phyloP scores from a whole-genome alignment of 2,888 invertebrate genomes.

The Cryptus armator region DNA sequence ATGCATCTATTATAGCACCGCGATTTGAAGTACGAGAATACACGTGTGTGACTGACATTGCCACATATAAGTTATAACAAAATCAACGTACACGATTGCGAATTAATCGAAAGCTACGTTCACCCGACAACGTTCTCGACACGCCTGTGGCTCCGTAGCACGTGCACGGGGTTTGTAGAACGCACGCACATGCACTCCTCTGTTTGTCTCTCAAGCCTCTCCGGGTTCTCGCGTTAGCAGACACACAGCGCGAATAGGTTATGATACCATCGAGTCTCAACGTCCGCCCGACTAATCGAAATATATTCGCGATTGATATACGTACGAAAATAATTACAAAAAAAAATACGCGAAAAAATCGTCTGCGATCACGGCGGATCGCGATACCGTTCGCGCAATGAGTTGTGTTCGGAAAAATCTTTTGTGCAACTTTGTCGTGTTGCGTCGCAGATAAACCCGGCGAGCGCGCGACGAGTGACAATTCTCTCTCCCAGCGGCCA shows the following conservation, averaged over 20 bases:
- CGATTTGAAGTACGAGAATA: neutral
- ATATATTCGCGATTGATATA: neutral
- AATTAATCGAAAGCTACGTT: neutral
- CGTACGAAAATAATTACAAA: neutral
- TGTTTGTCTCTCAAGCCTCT: conserved; percentile 13
- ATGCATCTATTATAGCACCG: neutral
- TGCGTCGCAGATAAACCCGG: conserved; percentile 11
- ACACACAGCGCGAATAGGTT: conserved; percentile 5
- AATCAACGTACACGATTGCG: neutral
- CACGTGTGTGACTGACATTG: neutral
- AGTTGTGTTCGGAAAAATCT: neutral
- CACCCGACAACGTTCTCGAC: neutral
- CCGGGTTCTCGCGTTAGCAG: neutral
- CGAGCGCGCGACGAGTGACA: conserved; percentile 54
- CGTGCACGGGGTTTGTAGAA: conserved; percentile 27
- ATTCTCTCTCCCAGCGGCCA: conserved; percentile 64
- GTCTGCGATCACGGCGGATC: neutral
- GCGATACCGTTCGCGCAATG: neutral
- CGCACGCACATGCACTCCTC: conserved; percentile 36
- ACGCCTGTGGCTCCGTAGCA: conserved; percentile 21
- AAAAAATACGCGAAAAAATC: neutral
- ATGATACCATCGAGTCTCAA: neutral
- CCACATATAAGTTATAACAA: neutral
- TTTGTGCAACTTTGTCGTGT: neutral
- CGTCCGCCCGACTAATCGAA: neutral